phyloP scores from a whole-genome alignment of 1,140 invertebrate genomes.

The Lutraria rhynchaena region DNA sequence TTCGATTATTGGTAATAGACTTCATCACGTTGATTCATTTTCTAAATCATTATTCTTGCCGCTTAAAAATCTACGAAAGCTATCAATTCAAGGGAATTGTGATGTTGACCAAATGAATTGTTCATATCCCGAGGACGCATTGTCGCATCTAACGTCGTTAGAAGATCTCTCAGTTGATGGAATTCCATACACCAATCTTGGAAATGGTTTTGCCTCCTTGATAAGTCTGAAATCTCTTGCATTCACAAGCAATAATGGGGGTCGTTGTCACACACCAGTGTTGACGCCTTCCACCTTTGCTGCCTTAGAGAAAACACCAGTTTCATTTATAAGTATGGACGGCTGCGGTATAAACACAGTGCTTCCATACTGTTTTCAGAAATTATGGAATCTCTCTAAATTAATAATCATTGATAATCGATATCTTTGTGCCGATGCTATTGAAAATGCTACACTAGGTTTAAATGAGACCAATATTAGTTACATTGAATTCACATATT shows the following conservation, averaged over 20 bases:
- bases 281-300: neutral
- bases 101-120: neutral
- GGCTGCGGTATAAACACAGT: neutral
- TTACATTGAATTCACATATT: neutral
- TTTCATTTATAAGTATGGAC: neutral
- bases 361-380: neutral
- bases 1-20: neutral
- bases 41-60: neutral
- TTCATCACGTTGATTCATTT: neutral
- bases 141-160: neutral
- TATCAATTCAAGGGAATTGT: conserved; percentile 1
- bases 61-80: neutral
- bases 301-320: neutral
- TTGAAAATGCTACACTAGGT: conserved; percentile 26
- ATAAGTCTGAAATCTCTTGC: neutral
- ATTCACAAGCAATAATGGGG: neutral
- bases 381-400: conserved; percentile 1
- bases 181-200: neutral
- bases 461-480: conserved; percentile 33
- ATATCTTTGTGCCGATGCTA: neutral
- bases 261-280: neutral
- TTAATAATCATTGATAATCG: conserved; percentile 10
- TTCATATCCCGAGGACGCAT: conserved; percentile 7
- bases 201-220: neutral
- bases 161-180: conserved; percentile 12